These are phyloP conservation scores for Panzeria rudis DNA, from an alignment of 2,888 invertebrate genomes.

Conservation along the genomic window DNA sequence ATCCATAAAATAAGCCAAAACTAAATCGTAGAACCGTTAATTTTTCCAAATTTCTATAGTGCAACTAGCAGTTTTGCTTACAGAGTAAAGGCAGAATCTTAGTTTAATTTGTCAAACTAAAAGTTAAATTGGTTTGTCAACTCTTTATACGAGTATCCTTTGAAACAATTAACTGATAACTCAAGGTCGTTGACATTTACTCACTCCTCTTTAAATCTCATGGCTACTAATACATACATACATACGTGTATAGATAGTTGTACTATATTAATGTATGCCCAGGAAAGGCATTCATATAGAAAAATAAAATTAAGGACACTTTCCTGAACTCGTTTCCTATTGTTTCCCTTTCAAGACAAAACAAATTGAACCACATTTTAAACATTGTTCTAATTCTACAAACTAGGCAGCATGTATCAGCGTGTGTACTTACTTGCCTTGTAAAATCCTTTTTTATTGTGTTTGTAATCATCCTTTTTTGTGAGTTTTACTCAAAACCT, in stretches of 20 bases:
- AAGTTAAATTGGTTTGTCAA: constrained; percentile 67
- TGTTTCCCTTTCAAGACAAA: constrained; percentile 1
- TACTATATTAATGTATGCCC: no score
- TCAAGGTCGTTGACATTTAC: constrained; percentile 35
- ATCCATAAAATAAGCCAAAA: constrained; percentile 50
- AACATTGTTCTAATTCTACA: constrained; percentile 11
- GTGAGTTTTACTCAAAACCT: constrained; percentile 37
- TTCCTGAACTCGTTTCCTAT: constrained; percentile 28
- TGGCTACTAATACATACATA: not conserved
- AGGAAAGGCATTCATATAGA: not conserved
- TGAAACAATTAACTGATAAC: constrained; percentile 35
- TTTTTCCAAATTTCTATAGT: constrained; percentile 5
- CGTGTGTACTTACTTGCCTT: not conserved
- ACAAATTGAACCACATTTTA: constrained; percentile 21
- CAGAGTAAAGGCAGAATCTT: not conserved
- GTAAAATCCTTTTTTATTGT: constrained; percentile 30
- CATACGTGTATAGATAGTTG: not conserved
- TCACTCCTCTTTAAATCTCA: constrained; percentile 12
- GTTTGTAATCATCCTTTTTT: constrained; percentile 18
- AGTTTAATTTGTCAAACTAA: constrained; percentile 65
- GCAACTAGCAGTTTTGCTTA: not conserved
- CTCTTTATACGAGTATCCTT: constrained; percentile 51
- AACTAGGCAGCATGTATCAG: not conserved
- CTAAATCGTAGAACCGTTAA: constrained; percentile 16
- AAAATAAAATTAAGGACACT: not conserved